These are phyloP conservation scores for Leptinotarsa texana DNA, from an alignment of 1,140 invertebrate species.

Conservation along the genomic window DNA sequence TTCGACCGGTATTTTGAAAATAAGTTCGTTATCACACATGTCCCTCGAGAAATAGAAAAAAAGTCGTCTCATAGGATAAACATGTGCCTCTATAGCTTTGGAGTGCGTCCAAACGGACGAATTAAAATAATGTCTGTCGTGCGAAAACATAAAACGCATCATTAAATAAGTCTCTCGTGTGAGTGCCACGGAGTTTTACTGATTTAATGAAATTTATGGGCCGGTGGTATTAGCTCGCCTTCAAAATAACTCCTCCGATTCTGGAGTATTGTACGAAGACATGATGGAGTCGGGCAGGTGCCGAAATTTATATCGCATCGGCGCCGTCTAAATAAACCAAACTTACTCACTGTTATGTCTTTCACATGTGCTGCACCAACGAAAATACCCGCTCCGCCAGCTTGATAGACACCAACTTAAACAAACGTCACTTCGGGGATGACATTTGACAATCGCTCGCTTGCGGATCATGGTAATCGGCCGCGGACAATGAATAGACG, in stretches of 20 bases:
- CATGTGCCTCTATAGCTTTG: conserved; percentile 49
- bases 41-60: conserved; percentile 35
- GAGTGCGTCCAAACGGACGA: conserved; percentile 51
- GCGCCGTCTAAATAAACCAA: conserved; percentile 23
- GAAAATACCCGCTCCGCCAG: conserved; percentile 12
- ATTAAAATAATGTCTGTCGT: conserved; percentile 57
- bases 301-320: conserved; percentile 36
- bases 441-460: conserved; percentile 27
- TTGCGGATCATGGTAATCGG: conserved; percentile 23
- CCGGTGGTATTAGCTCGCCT: conserved; percentile 41
- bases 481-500: conserved; percentile 21
- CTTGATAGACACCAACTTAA: conserved; percentile 27
- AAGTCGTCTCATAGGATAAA: conserved; percentile 44
- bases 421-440: conserved; percentile 25
- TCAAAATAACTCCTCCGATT: conserved; percentile 31
- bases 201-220: conserved; percentile 47
- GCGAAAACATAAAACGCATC: conserved; percentile 56
- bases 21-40: conserved; percentile 50
- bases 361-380: conserved; percentile 19
- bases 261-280: conserved; percentile 34
- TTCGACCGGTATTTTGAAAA: conserved; percentile 42
- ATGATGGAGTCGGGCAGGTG: conserved; percentile 37
- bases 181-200: conserved; percentile 48
- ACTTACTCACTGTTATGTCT: conserved; percentile 22
- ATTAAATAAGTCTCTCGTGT: conserved; percentile 54